Evolutionary conservation across 2,797 vertebrate species (phyloP).

Genomic region (Tamandua tetradactyla): DNA sequence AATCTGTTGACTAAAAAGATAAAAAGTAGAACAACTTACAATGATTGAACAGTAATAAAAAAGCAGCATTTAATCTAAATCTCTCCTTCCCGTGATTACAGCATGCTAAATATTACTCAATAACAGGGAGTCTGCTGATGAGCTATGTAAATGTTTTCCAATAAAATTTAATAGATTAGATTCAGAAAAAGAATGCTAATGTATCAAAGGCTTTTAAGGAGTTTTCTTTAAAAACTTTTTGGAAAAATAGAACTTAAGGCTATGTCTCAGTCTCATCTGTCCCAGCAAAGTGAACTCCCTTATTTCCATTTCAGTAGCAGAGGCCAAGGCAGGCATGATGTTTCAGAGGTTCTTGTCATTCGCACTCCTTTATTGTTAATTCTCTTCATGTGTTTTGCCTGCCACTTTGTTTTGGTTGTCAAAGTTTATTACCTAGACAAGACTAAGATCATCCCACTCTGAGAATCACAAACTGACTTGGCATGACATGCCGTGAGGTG

Average conservation of each 20-base stretch:
- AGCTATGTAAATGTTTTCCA: conserved; percentile 79
- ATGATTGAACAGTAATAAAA: conserved; percentile 81
- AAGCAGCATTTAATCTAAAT: conserved; percentile 80
- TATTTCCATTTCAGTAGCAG: background rate
- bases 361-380: conserved; percentile 16
- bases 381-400: conserved; percentile 29
- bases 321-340: background rate
- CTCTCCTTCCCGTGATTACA: conserved; percentile 75
- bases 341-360: background rate
- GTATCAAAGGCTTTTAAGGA: conserved; percentile 57
- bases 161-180: conserved; percentile 80
- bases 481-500: conserved; percentile 53
- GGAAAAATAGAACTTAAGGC: conserved; percentile 25
- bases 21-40: conserved; percentile 77
- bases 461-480: conserved; percentile 56
- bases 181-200: conserved; percentile 68
- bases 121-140: conserved; percentile 71
- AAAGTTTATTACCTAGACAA: conserved; percentile 72
- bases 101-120: conserved; percentile 76
- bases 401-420: conserved; percentile 77
- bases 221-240: conserved; percentile 50
- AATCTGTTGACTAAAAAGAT: conserved; percentile 81
- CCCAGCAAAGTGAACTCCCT: accelerated
- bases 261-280: background rate
- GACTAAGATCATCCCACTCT: conserved; percentile 55